phyloP scores from a whole-genome alignment of 2,888 invertebrate genomes.

The Ferdinandea cuprea region DNA sequence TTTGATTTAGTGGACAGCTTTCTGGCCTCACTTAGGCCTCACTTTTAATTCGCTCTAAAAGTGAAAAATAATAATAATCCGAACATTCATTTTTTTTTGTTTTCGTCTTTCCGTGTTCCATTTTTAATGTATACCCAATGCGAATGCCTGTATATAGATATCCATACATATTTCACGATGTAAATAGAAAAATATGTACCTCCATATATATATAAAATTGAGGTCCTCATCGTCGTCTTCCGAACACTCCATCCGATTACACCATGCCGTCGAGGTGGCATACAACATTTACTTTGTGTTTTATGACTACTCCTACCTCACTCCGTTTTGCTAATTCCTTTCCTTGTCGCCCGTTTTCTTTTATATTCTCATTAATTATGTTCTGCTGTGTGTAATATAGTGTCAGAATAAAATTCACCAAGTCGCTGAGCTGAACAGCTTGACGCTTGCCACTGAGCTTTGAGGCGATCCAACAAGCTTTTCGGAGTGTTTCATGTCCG shows the following conservation, averaged over 20 bases:
- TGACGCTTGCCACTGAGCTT: slow-evolving; percentile 55
- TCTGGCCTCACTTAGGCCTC: not conserved
- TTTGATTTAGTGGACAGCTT: slow-evolving; percentile 16
- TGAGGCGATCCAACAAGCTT: slow-evolving; percentile 1
- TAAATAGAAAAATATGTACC: slow-evolving; percentile 41
- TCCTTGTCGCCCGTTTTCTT: not conserved
- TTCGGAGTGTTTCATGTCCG: not conserved
- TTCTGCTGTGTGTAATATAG: slow-evolving; percentile 58
- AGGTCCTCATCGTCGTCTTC: slow-evolving; percentile 52
- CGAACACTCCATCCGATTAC: slow-evolving; percentile 26
- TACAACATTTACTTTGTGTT: slow-evolving; percentile 34
- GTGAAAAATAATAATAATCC: slow-evolving; percentile 7
- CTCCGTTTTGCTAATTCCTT: slow-evolving; percentile 25
- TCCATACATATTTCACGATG: slow-evolving; percentile 37
- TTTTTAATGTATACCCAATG: slow-evolving; percentile 38
- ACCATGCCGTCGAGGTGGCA: slow-evolving; percentile 45
- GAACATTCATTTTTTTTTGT: slow-evolving; percentile 22
- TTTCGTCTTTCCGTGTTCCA: slow-evolving; percentile 35
- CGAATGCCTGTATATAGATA: slow-evolving; percentile 54
- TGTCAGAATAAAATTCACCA: slow-evolving; percentile 56
- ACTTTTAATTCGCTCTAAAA: slow-evolving; percentile 20
- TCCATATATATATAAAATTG: slow-evolving; percentile 61
- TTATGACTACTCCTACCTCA: not conserved
- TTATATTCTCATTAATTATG: slow-evolving; percentile 62
- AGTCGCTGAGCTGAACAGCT: slow-evolving; percentile 32